Evolutionary conservation across 2,888 invertebrate genomes (phyloP).

Genomic region (Meiosimyza decipiens): DNA sequence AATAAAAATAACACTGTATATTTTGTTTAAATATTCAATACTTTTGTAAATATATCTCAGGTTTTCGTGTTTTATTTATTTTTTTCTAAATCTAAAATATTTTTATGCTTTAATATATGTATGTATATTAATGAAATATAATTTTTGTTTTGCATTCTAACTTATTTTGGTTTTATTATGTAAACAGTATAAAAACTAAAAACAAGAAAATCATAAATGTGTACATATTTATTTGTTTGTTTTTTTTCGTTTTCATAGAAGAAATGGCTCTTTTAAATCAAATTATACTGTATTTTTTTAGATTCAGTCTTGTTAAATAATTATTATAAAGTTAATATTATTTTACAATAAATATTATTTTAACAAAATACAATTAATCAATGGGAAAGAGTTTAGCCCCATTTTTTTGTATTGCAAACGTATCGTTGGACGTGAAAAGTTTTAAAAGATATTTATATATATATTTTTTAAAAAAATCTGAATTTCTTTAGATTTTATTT

Average conservation of each 20-base stretch:
- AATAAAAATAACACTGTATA: constrained; percentile 41
- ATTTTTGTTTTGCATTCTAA: neutral
- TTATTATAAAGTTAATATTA: neutral
- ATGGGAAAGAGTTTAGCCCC: too few species aligned
- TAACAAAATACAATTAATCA: neutral
- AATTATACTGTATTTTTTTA: constrained; percentile 6
- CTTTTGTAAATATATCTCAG: constrained; percentile 38
- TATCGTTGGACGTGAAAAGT: too few species aligned
- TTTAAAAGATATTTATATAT: too few species aligned
- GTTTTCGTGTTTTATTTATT: constrained; percentile 32
- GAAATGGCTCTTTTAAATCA: constrained; percentile 13
- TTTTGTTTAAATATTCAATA: constrained; percentile 38
- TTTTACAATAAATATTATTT: too few species aligned
- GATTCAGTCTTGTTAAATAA: constrained; percentile 22
- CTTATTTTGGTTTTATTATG: constrained; percentile 17
- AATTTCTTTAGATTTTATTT: too few species aligned
- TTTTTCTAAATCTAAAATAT: constrained; percentile 20
- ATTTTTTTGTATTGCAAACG: too few species aligned
- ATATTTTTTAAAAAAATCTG: too few species aligned
- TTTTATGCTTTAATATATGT: constrained; percentile 19
- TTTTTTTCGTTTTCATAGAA: neutral
- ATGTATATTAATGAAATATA: constrained; percentile 16
- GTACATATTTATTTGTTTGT: too few species aligned
- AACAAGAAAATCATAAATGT: constrained; percentile 20
- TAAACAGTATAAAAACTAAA: constrained; percentile 18